Conservation (phyloP, 1,140 invertebrate species). For the Dreissena polymorpha region DNA sequence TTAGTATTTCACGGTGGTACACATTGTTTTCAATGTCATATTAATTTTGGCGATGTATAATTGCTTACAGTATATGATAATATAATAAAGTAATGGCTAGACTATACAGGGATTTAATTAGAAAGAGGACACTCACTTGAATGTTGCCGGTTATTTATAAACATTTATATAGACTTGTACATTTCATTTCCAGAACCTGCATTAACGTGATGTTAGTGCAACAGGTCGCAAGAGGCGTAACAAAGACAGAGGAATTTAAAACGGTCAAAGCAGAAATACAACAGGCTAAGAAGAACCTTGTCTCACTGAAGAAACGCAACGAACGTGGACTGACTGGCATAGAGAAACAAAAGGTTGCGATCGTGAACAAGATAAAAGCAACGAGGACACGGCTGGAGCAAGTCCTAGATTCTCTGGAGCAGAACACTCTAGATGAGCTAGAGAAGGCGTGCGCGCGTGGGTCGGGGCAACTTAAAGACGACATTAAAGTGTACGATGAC, state of each 20-base stretch:
- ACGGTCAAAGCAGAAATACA: background rate
- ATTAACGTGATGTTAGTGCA: conserved; percentile 16
- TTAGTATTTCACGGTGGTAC: no score
- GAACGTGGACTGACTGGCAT: conserved; percentile 15
- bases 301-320: background rate
- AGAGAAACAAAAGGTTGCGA: conserved; percentile 20
- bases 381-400: conserved; percentile 23
- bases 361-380: conserved; percentile 26
- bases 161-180: no score
- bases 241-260: conserved; percentile 23
- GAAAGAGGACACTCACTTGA: no score
- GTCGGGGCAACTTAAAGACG: conserved; percentile 10
- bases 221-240: conserved; percentile 18
- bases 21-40: no score
- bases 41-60: no score
- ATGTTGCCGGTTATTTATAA: no score
- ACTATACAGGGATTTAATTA: no score
- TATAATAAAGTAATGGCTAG: no score
- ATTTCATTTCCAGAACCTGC: conserved; percentile 25
- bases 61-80: no score
- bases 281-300: conserved; percentile 14
- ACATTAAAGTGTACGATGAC: conserved; percentile 15
- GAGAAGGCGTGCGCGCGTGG: conserved; percentile 19
- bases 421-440: conserved; percentile 31
- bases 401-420: conserved; percentile 31